Evolutionary conservation across 2,113 vertebrate genomes (phyloP), one percentile per base, ranked within the genome.

Genomic region (Zosterops borbonicus): DNA sequence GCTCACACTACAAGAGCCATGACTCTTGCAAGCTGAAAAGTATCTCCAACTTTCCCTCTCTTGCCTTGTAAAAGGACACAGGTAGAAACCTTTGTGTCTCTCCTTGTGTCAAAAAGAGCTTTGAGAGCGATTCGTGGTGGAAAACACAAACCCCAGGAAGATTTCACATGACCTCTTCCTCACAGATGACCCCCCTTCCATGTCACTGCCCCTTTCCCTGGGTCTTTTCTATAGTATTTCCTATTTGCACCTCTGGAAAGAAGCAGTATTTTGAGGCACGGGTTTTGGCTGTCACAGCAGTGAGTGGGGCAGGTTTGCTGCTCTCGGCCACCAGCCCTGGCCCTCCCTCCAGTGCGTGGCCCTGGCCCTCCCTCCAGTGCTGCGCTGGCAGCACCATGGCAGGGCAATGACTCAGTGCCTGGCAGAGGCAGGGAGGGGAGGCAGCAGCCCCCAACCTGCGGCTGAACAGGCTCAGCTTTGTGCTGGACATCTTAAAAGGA

Each of bases 391-490:
- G 94, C 74, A 47, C 46, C 9, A 7, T 4, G n/a, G 55, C 29
- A 10, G 65, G 22, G 59, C 13, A 9, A 33, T 97, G 95, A 96
- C 92, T 96, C 80, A 77, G 97, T 96, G 97, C 97, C 96, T 97
- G 97, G 97, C 71, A 78, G 96, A 97, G 97, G 88, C 91, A 96
- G 96, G 96, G 96, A 97, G 94, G 96, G 85, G n/a, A 60, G 44
- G 53, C 68, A 2, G 81, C 59, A 14, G 90, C 90, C 83, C 88
- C 92, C 94, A 77, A 29, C 88, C 87, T 27, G 86, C 1, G 3
- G 39, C 83, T 2, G 22, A 95, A 98, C 97, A 98, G 94, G 96
- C 94, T 75, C 9, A 23, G 92, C 97, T 98, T 98, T 98, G 97
- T 98, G 96, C 93, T 92, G 59, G 25, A 49, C 18, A 4, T 91